These are phyloP conservation scores for Drosophila virilis DNA, from an alignment of 1,140 invertebrate genomes.

Conservation along the genomic window DNA sequence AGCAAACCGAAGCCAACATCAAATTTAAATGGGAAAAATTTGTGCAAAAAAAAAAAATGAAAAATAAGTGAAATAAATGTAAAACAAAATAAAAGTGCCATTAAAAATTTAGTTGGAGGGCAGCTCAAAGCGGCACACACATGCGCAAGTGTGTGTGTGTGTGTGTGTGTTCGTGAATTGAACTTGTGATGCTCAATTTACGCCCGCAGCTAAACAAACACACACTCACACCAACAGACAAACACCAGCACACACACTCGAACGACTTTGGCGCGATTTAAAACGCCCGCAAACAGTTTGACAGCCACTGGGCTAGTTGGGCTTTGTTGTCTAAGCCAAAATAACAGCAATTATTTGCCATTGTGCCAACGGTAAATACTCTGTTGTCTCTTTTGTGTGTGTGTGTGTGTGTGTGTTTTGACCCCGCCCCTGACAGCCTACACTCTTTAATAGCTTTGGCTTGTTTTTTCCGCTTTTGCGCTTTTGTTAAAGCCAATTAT, in stretches of 20 bases:
- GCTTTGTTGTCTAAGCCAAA: slow-evolving; percentile 34
- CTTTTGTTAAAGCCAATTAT: slow-evolving; percentile 66
- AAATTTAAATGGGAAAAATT: slow-evolving; percentile 65
- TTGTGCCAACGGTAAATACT: slow-evolving; percentile 57
- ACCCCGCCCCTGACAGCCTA: background rate
- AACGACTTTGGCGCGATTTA: slow-evolving; percentile 42
- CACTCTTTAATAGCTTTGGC: slow-evolving; percentile 18
- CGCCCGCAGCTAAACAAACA: slow-evolving; percentile 35
- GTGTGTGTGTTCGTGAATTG: slow-evolving; percentile 49
- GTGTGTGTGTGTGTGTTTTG: too few species aligned
- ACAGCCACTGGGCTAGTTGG: slow-evolving; percentile 25
- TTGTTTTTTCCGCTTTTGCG: slow-evolving; percentile 40
- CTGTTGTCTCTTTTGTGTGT: slow-evolving; percentile 6
- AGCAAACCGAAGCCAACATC: slow-evolving; percentile 76
- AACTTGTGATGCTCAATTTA: slow-evolving; percentile 70
- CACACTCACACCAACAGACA: background rate
- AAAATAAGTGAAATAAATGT: slow-evolving; percentile 10
- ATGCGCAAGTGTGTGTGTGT: slow-evolving; percentile 26
- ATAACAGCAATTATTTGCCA: slow-evolving; percentile 59
- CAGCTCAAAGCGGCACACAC: slow-evolving; percentile 40
- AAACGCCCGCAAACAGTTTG: slow-evolving; percentile 56
- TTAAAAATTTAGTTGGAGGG: slow-evolving; percentile 78
- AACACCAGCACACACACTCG: slow-evolving; percentile 31
- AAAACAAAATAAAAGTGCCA: slow-evolving; percentile 60
- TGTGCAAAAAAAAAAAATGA: slow-evolving; percentile 61